Base-by-base conservation (phyloP, 2,113 vertebrate species). In the Phaethon lepturus region DNA sequence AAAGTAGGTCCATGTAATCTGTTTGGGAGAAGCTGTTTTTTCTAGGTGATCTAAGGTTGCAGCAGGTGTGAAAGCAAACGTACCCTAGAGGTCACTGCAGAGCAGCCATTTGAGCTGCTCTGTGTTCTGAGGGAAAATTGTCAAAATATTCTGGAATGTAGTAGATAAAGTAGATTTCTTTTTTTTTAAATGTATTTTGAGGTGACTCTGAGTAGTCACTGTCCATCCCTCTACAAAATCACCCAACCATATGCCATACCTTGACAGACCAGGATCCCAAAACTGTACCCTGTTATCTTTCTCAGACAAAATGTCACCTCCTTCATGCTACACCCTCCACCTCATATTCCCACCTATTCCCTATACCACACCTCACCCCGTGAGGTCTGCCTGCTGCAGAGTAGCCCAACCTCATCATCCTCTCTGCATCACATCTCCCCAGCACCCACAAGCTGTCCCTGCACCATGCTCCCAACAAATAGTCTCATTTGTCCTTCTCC, bases 81-180 rank as follows among this genome's bases (percentile, higher is more conserved):
- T 42, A 50, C 59, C 69, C 69, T 83, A 93, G 92, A 95, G 69
- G 62, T 93, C 80, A 94, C 69, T 79, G 89, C 80, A 76, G 89
- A 95, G 80, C 91, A 87, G 53, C 16, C 49, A 15, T 78, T 62
- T 20, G 72, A 91, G 69, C 40, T 0, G 0, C 22, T 44, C 13
- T 18, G 14, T 28, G 10, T 68, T 95, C 10, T 6, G 0, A 80
- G 20, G 45, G 35, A 78, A 78, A 97, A 56, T 5, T 38, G 49
- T 16, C 33, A 38, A 53, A 72, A 75, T 72, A 40, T 29, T 89
- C 47, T 26, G 64, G 25, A 92, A 72, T 86, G 81, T 58, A 38
- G 38, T 38, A 38, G 38, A 38, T 55, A 24, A 83, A 75, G 13
- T 53, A 29, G 24, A 28, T 88, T 52, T n/a, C 31, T 33, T 35